These are phyloP conservation scores for Sesia apiformis DNA, from an alignment of 2,888 invertebrate genomes.

Conservation along the genomic window DNA sequence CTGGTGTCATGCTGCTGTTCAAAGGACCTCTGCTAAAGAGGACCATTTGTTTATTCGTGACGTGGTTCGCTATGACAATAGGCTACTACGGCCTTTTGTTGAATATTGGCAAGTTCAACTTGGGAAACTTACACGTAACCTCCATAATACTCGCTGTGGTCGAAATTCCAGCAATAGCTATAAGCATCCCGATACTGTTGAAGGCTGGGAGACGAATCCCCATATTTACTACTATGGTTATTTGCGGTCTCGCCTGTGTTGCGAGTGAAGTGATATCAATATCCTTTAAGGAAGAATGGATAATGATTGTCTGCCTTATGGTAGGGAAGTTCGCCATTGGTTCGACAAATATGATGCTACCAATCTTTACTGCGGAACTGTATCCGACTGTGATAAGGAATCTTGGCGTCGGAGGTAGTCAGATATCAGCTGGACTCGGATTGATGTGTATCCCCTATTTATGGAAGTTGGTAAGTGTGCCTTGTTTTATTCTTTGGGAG, in stretches of 20 bases:
- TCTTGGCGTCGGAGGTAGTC: slow-evolving; percentile 82
- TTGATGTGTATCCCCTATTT: slow-evolving; percentile 85
- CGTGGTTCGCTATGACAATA: slow-evolving; percentile 86
- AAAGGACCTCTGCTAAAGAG: slow-evolving; percentile 78
- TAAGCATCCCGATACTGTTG: slow-evolving; percentile 83
- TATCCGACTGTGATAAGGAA: slow-evolving; percentile 82
- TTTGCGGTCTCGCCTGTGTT: slow-evolving; percentile 82
- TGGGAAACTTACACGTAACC: slow-evolving; percentile 83
- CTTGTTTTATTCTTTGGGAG: neutral
- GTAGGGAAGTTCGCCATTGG: slow-evolving; percentile 87
- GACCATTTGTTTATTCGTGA: slow-evolving; percentile 80
- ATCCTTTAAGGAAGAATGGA: slow-evolving; percentile 75
- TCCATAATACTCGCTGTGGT: slow-evolving; percentile 83
- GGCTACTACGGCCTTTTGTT: slow-evolving; percentile 85
- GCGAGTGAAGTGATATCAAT: slow-evolving; percentile 72
- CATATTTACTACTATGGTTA: slow-evolving; percentile 78
- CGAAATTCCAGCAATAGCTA: slow-evolving; percentile 84
- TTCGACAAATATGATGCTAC: slow-evolving; percentile 85
- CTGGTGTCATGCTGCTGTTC: slow-evolving; percentile 78
- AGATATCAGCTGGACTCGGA: slow-evolving; percentile 83
- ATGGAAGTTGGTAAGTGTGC: slow-evolving; percentile 79
- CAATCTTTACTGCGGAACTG: slow-evolving; percentile 82
- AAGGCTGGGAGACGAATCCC: slow-evolving; percentile 83
- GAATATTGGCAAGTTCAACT: slow-evolving; percentile 81
- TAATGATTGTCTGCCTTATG: slow-evolving; percentile 84